A percentile compares a stretch with the other conserved stretches of the same genome.
Evolutionary conservation across 2,797 vertebrate species (phyloP).

Genomic region (Cyprinella venusta): DNA sequence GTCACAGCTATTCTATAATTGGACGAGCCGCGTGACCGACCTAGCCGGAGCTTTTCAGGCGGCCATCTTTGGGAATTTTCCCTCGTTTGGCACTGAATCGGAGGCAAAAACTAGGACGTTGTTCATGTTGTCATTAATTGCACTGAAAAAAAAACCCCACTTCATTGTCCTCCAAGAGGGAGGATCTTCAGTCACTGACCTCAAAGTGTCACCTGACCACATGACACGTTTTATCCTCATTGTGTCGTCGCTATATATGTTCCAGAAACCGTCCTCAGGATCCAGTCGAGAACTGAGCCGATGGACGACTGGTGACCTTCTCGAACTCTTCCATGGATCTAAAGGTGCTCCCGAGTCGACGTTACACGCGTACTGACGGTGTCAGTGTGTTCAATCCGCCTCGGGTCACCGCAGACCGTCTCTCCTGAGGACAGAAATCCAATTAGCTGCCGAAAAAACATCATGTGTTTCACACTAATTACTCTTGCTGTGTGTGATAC

Average conservation of each 20-base stretch:
- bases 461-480: slow-evolving; percentile 39
- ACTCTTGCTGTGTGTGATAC: slow-evolving; percentile 16
- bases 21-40: slow-evolving; percentile 64
- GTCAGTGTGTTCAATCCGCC: slow-evolving; percentile 30
- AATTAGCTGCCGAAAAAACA: slow-evolving; percentile 39
- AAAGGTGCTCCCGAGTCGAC: neutral
- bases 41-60: slow-evolving; percentile 60
- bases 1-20: slow-evolving; percentile 70
- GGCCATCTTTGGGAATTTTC: slow-evolving; percentile 65
- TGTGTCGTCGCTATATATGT: slow-evolving; percentile 37
- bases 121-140: slow-evolving; percentile 70
- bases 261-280: neutral
- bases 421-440: slow-evolving; percentile 21
- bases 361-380: slow-evolving; percentile 16
- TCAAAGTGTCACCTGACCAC: slow-evolving; percentile 60
- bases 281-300: too few relatives aligned
- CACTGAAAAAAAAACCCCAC: slow-evolving; percentile 33
- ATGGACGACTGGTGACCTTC: neutral
- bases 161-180: slow-evolving; percentile 65
- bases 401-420: slow-evolving; percentile 33
- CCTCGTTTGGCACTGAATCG: slow-evolving; percentile 3
- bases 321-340: neutral
- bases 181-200: slow-evolving; percentile 54
- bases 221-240: slow-evolving; percentile 42
- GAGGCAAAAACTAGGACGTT: slow-evolving; percentile 57